Conservation (phyloP, 37 sponge, comb jelly and placozoan genomes). For the Geodia barretti region DNA sequence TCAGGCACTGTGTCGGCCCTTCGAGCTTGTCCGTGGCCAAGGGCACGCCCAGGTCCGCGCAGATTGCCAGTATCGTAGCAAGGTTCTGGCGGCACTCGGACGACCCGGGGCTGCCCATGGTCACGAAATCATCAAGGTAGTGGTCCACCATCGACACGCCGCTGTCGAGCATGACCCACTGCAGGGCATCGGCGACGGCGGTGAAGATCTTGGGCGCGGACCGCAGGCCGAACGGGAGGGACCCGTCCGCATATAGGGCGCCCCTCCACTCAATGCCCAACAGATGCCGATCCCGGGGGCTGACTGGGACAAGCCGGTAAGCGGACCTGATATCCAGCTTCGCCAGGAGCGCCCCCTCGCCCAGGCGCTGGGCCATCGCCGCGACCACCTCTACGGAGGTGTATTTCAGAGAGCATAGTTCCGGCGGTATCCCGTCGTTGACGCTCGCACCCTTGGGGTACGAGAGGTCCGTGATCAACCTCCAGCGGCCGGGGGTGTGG, state of each 20-base stretch:
- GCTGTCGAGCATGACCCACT: too few relatives aligned
- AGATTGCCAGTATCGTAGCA: neutral
- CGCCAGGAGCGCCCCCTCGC: slow-evolving; percentile 33
- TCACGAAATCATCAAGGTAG: slow-evolving; percentile 49
- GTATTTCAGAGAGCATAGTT: slow-evolving; percentile 27
- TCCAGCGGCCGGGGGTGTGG: slow-evolving; percentile 40
- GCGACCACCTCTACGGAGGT: slow-evolving; percentile 35
- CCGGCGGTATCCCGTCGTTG: slow-evolving; percentile 34
- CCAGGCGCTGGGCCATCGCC: neutral
- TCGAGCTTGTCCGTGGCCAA: slow-evolving; percentile 49
- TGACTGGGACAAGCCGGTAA: slow-evolving; percentile 47
- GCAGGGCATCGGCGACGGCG: slow-evolving; percentile 41
- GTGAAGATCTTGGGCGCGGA: slow-evolving; percentile 60
- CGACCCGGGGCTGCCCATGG: slow-evolving; percentile 42
- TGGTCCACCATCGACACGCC: too few relatives aligned
- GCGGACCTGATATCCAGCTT: slow-evolving; percentile 51
- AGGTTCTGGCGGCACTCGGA: slow-evolving; percentile 1
- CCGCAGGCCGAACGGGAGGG: slow-evolving; percentile 42
- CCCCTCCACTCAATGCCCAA: slow-evolving; percentile 47
- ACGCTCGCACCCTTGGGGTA: slow-evolving; percentile 30
- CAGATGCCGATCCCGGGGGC: slow-evolving; percentile 12
- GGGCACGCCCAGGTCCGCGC: slow-evolving; percentile 40
- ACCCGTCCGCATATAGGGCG: slow-evolving; percentile 10
- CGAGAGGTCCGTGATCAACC: slow-evolving; percentile 51
- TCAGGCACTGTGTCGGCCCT: slow-evolving; percentile 30